Evolutionary conservation across 2,113 vertebrate species (phyloP), one percentile per base, ranked within the genome.

Genomic region (Prietella phreatophila): DNA sequence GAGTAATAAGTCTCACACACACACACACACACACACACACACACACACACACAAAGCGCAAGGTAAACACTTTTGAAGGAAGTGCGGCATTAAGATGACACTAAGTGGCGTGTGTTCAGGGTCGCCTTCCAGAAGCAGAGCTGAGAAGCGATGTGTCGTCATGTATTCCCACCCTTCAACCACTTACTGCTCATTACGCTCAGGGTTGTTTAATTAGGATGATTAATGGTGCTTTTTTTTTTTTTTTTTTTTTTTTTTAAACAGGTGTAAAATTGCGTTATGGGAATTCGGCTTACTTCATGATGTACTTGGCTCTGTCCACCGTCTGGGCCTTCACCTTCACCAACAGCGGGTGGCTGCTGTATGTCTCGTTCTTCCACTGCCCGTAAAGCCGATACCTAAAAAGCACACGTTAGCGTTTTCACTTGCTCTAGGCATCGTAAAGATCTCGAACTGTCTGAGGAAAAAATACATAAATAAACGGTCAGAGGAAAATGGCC

Each of bases 311-410:
- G 92, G 97, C 96, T 93, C 96, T 60, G 91, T 97, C 97, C 91
- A 97, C 96, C 47, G 96, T 97, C 90, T 99, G 98, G 93, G 98
- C 98, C 96, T 99, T 99, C 92, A 99, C 97, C 95, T 98, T 99
- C 88, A 99, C 98, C 88, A 99, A 93, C 87, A 99, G 95, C 0
- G 98, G 97, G 90, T 99, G 98, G 89, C 96, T 96, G 20, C 96
- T 96, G 88, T 99, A 99, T 0, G 98, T 99, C 94, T 99, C 98
- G 8, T 99, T 99, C 94, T 99, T 99, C 98, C 98, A 99, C 0
- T 99, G 98, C 13, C 98, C 98, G 87, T 99, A 99, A 39, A 99
- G 95, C 89, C 97, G 97, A 90, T 99, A 99, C 94, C 98, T 99
- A 91, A 60, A 82, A 60, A 82, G 33, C 2, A 25, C 19, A 82